Percentiles rank a stretch among this genome's conserved stretches.
Conservation (phyloP, 1,140 invertebrate genomes). For the Glomeris maerens region DNA sequence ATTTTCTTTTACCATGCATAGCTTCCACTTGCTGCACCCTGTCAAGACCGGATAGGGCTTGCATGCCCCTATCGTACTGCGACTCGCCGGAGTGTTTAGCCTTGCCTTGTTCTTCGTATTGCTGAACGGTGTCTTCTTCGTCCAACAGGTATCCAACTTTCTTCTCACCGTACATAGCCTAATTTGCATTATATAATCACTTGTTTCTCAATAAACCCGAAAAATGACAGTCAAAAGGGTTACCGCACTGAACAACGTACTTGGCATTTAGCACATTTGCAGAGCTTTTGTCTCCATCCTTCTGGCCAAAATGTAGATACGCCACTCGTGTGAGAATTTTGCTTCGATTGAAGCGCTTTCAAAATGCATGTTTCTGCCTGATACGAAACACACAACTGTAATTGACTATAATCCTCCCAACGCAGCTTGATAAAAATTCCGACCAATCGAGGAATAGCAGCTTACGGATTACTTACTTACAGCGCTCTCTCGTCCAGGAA, state of each 20-base stretch:
- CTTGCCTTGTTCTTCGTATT: slow-evolving; percentile 60
- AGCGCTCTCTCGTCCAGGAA: no score
- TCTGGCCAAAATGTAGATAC: slow-evolving; percentile 48
- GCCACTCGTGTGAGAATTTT: no score
- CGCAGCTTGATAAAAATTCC: no score
- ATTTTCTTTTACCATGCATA: slow-evolving; percentile 40
- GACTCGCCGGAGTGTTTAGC: slow-evolving; percentile 17
- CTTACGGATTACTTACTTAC: no score
- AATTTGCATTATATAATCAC: no score
- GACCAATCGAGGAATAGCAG: no score
- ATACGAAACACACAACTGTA: no score
- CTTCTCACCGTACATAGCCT: slow-evolving; percentile 45
- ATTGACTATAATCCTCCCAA: no score
- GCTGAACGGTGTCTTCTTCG: slow-evolving; percentile 63
- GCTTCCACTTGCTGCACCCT: slow-evolving; percentile 69
- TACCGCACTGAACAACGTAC: slow-evolving; percentile 18
- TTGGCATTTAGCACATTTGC: slow-evolving; percentile 38
- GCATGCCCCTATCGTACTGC: slow-evolving; percentile 58
- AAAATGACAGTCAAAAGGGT: no score
- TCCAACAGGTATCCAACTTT: slow-evolving; percentile 60
- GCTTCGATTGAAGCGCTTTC: no score
- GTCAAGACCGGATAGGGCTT: slow-evolving; percentile 57
- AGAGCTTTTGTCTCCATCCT: slow-evolving; percentile 58
- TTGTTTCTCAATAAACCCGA: background rate
- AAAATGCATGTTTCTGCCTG: no score